A percentile compares a stretch with the other conserved stretches of the same genome.
phyloP scores from a whole-genome alignment of 2,888 invertebrate genomes.

The Quadroppia sp. region DNA sequence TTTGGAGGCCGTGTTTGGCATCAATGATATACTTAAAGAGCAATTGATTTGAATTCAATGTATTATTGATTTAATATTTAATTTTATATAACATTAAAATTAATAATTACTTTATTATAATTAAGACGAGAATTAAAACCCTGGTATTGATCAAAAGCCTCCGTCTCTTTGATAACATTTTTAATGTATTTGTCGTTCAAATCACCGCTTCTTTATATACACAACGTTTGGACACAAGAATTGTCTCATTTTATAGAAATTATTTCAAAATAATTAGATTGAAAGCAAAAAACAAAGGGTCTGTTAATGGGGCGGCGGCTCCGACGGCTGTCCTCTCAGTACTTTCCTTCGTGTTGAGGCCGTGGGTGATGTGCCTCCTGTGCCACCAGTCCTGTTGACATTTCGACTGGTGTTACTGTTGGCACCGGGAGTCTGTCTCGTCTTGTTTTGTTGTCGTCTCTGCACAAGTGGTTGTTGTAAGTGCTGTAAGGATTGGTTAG shows the following conservation, averaged over 20 bases:
- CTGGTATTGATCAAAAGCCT: constrained; percentile 23
- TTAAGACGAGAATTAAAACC: constrained; percentile 23
- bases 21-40: background rate
- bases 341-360: constrained; percentile 45
- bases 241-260: background rate
- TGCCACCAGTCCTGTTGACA: constrained; percentile 42
- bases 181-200: constrained; percentile 1
- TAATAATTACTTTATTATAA: background rate
- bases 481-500: background rate
- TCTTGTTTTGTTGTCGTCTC: constrained; percentile 22
- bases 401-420: constrained; percentile 39
- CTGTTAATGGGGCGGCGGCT: constrained; percentile 45
- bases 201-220: constrained; percentile 23
- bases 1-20: constrained; percentile 3
- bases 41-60: background rate
- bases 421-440: constrained; percentile 14
- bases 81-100: constrained; percentile 15
- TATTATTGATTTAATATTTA: background rate
- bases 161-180: constrained; percentile 11
- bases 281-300: constrained; percentile 2
- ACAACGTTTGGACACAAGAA: background rate
- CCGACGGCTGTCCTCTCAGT: constrained; percentile 46
- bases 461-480: constrained; percentile 8
- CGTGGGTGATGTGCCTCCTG: constrained; percentile 42
- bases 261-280: constrained; percentile 1